Conservation (phyloP, 2,797 vertebrate genomes). For the Podargus strigoides region DNA sequence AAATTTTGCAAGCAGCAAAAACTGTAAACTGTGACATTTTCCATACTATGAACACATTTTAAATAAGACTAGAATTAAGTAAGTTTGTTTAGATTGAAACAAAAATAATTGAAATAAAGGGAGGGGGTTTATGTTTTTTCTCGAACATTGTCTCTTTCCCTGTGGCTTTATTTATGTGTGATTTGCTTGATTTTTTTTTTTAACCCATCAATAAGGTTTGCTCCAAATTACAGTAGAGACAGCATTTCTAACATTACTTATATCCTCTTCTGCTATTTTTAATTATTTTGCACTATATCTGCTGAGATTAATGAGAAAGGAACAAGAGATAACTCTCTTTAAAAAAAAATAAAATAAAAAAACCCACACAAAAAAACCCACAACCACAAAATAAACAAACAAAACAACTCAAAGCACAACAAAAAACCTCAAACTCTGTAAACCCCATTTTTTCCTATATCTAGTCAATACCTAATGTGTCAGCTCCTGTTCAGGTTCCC, state of each 20-base stretch:
- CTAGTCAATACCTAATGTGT: neutral
- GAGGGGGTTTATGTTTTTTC: neutral
- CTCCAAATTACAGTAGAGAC: neutral
- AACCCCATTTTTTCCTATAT: accelerated
- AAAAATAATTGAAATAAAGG: neutral
- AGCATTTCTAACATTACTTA: neutral
- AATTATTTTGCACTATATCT: neutral
- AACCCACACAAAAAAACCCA: neutral
- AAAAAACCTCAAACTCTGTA: neutral
- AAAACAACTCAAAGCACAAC: neutral
- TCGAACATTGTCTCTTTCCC: neutral
- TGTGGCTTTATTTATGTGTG: neutral
- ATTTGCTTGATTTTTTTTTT: neutral
- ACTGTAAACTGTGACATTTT: neutral
- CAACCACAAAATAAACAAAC: neutral
- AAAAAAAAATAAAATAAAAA: neutral
- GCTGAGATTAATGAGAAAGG: neutral
- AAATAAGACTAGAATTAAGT: neutral
- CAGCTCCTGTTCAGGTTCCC: neutral
- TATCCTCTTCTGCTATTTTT: neutral
- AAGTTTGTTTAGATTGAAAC: neutral
- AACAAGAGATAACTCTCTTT: neutral
- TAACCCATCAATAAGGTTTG: neutral
- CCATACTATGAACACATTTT: neutral
- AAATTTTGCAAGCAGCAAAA: neutral